Conservation (phyloP, 2,113 vertebrate species). For the Centropristis striata region DNA sequence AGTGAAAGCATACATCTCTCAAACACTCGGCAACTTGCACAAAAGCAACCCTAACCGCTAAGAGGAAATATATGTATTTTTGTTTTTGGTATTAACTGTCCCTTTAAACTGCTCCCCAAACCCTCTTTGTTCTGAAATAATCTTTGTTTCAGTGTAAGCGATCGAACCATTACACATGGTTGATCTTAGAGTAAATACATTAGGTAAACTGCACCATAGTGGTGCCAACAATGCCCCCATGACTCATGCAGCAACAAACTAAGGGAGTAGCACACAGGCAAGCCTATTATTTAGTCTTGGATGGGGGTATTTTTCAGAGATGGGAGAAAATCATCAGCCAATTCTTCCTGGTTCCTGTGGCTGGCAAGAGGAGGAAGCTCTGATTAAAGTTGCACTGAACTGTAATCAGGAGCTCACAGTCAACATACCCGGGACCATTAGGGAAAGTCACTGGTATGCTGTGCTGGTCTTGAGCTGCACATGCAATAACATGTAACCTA, state of each 20-base stretch:
- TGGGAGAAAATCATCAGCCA: conserved; percentile 63
- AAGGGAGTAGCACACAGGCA: conserved; percentile 34
- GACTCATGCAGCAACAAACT: conserved; percentile 41
- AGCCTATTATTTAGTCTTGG: conserved; percentile 68
- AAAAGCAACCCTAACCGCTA: too few species aligned
- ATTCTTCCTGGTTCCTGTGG: conserved; percentile 67
- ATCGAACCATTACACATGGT: conserved; percentile 43
- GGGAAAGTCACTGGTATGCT: conserved; percentile 42
- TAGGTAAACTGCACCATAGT: conserved; percentile 46
- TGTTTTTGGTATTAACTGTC: too few species aligned
- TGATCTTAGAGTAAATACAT: conserved; percentile 41
- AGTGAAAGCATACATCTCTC: too few species aligned
- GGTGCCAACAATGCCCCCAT: conserved; percentile 48
- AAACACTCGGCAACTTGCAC: too few species aligned
- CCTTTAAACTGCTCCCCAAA: conserved; percentile 26
- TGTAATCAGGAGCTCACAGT: conserved; percentile 72
- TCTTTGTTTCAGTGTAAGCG: conserved; percentile 22
- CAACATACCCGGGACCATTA: conserved; percentile 62
- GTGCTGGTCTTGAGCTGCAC: conserved; percentile 22
- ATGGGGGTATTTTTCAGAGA: conserved; percentile 53
- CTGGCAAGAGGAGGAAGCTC: conserved; percentile 69
- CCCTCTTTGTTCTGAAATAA: conserved; percentile 41
- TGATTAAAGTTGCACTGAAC: conserved; percentile 74
- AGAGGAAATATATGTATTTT: too few species aligned
- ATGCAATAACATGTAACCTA: background rate